Evolutionary conservation across 2,888 invertebrate species (phyloP).

Genomic region (Sinodicranocentrus sp.): DNA sequence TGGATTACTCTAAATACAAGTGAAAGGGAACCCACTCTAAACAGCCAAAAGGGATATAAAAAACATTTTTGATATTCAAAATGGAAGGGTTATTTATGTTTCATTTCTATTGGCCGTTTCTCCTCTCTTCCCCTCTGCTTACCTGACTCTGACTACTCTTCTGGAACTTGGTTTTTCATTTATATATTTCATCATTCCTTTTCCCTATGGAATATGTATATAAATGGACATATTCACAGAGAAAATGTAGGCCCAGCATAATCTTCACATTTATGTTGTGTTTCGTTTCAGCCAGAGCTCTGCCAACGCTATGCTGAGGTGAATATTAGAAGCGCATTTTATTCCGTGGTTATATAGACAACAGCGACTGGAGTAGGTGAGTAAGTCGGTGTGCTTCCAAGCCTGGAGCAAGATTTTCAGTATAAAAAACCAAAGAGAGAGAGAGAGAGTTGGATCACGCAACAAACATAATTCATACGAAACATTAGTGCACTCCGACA

Average conservation of each 20-base stretch:
- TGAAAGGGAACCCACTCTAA: no score
- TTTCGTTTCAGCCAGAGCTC: no score
- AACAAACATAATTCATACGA: conserved; percentile 75
- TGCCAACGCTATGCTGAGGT: no score
- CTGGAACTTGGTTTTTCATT: conserved; percentile 8
- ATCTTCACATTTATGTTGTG: no score
- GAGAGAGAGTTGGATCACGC: conserved; percentile 74
- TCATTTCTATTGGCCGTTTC: conserved; percentile 74
- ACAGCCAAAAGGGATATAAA: conserved; percentile 14
- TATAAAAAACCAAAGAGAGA: conserved; percentile 30
- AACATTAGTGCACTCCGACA: conserved; percentile 54
- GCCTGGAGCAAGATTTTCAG: conserved; percentile 1
- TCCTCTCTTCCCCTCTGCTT: conserved; percentile 3
- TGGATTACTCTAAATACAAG: no score
- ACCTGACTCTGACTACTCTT: conserved; percentile 16
- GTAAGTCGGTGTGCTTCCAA: neutral
- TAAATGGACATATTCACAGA: no score
- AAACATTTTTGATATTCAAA: conserved; percentile 75
- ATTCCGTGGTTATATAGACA: neutral
- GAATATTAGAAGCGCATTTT: no score
- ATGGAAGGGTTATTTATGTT: conserved; percentile 76
- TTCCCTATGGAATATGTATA: no score
- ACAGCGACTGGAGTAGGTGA: conserved; percentile 4
- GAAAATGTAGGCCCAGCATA: no score
- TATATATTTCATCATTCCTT: no score